These are phyloP conservation scores for Coregonus suidteri DNA, from an alignment of 2,797 vertebrate species.

Conservation along the genomic window DNA sequence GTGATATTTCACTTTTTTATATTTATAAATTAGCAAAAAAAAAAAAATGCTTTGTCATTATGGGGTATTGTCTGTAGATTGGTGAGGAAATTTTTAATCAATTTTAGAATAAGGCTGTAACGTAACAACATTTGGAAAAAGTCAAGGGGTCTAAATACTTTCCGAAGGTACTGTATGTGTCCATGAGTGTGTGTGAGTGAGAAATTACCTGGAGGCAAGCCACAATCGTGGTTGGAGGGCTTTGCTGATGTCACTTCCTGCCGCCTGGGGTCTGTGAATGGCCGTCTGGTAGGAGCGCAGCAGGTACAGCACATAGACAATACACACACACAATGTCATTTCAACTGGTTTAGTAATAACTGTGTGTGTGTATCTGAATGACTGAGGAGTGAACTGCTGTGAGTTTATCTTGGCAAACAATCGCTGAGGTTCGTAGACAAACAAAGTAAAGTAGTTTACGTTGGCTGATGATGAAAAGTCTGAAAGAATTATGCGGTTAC, in stretches of 20 bases:
- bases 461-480: conserved; percentile 23
- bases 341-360: neutral
- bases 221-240: conserved; percentile 82
- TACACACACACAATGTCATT: neutral
- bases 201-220: conserved; percentile 87
- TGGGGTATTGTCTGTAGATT: no score
- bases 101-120: no score
- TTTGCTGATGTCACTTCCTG: conserved; percentile 74
- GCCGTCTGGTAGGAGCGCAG: conserved; percentile 85
- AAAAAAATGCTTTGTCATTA: no score
- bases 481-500: no score
- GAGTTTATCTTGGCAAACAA: neutral
- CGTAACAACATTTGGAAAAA: no score
- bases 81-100: no score
- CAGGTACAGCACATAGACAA: conserved; percentile 85
- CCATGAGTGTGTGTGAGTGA: conserved; percentile 19
- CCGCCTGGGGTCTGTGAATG: conserved; percentile 76
- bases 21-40: no score
- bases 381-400: neutral
- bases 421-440: conserved; percentile 1
- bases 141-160: no score
- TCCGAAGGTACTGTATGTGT: no score
- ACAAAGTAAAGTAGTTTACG: neutral
- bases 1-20: no score
- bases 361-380: neutral